Conservation (phyloP, 2,797 vertebrate genomes). For the Falco berigora region DNA sequence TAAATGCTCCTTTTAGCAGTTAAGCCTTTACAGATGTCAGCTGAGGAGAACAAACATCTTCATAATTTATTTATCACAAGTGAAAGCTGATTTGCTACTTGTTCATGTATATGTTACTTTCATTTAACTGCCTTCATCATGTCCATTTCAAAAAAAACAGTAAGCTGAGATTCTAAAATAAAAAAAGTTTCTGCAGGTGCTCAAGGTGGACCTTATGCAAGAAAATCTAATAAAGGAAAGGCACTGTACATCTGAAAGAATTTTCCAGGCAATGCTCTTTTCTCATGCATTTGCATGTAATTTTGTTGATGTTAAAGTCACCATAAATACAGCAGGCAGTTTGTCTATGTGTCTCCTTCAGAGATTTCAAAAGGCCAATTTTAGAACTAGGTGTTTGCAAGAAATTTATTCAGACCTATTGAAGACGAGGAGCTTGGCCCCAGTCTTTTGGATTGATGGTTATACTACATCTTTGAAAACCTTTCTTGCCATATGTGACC, state of each 20-base stretch:
- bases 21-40: slow-evolving; percentile 11
- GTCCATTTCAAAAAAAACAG: slow-evolving; percentile 11
- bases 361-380: background rate
- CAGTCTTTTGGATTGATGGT: accelerated
- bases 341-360: background rate
- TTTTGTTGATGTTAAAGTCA: background rate
- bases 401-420: background rate
- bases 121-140: background rate
- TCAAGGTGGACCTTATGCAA: background rate
- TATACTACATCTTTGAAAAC: background rate
- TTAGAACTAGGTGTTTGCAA: background rate
- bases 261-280: background rate
- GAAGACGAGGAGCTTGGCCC: background rate
- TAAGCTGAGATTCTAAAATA: background rate
- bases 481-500: background rate
- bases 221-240: background rate
- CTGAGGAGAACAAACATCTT: slow-evolving; percentile 32
- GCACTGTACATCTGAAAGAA: background rate
- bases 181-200: background rate
- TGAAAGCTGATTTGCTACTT: slow-evolving; percentile 7
- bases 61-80: slow-evolving; percentile 51
- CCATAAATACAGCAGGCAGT: background rate
- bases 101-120: background rate
- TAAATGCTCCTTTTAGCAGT: background rate
- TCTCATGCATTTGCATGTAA: background rate